A percentile compares a stretch with the other conserved stretches of the same genome.
Evolutionary conservation across 1,140 invertebrate species (phyloP).

Genomic region (Melanaphis sacchari): DNA sequence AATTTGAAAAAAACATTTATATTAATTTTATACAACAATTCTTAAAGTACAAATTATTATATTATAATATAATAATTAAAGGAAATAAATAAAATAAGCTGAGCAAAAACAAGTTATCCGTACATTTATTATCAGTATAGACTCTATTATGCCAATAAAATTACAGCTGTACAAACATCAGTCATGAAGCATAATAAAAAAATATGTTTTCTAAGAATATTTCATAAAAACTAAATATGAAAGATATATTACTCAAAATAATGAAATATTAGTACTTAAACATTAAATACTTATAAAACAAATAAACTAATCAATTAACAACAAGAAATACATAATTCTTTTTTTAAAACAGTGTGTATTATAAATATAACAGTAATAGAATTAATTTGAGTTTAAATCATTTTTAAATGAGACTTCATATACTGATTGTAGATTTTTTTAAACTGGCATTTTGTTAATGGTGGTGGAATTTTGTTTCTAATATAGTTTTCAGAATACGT

Average conservation of each 20-base stretch:
- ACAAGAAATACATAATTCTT: not conserved
- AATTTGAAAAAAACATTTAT: not conserved
- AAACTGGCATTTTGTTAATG: conserved; percentile 23
- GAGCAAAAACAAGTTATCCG: too few relatives aligned
- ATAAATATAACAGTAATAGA: not conserved
- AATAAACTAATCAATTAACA: not conserved
- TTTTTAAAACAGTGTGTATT: not conserved
- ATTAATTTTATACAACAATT: not conserved
- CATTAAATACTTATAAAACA: not conserved
- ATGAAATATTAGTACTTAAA: not conserved
- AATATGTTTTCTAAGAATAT: not conserved
- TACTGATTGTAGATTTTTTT: conserved; percentile 41
- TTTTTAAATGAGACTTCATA: conserved; percentile 23
- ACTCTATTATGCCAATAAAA: too few relatives aligned
- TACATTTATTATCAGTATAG: not conserved
- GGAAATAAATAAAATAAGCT: not conserved
- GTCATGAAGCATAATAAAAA: not conserved
- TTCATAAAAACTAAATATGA: not conserved
- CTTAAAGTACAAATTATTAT: not conserved
- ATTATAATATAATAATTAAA: not conserved
- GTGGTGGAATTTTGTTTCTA: not conserved
- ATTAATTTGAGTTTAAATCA: not conserved
- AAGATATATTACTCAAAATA: not conserved
- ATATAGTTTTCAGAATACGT: conserved; percentile 41
- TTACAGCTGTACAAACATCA: too few relatives aligned